Conservation (phyloP, 92 coral and sea anemone species). For the Epizoanthus illoricatus region DNA sequence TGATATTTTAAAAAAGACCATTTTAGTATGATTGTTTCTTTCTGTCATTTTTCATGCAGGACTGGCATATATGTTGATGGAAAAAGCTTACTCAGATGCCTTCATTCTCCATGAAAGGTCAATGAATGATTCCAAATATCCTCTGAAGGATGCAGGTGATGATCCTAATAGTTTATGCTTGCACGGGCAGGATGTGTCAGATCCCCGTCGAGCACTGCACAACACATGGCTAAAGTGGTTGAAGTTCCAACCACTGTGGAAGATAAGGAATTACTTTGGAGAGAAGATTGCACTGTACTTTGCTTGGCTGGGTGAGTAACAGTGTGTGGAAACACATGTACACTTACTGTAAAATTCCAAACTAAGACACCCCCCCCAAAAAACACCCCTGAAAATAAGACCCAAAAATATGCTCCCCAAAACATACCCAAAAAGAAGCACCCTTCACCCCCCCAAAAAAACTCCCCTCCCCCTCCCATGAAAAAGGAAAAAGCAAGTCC, state of each 20-base stretch:
- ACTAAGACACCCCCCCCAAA: neutral
- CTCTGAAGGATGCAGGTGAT: slow-evolving; percentile 64
- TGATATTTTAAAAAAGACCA: neutral
- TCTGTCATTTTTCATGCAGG: slow-evolving; percentile 47
- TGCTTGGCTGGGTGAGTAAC: slow-evolving; percentile 87
- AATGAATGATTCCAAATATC: slow-evolving; percentile 63
- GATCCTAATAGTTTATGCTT: slow-evolving; percentile 55
- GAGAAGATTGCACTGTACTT: slow-evolving; percentile 94
- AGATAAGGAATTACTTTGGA: slow-evolving; percentile 94
- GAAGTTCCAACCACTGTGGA: slow-evolving; percentile 95
- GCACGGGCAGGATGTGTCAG: slow-evolving; percentile 74
- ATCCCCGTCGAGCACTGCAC: slow-evolving; percentile 79
- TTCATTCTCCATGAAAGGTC: slow-evolving; percentile 86
- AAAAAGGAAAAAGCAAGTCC: too few species aligned
- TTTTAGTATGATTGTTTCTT: neutral
- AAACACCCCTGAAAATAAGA: neutral
- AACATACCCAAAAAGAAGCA: too few species aligned
- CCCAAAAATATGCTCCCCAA: too few species aligned
- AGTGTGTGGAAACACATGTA: too few species aligned
- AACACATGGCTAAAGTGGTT: slow-evolving; percentile 84
- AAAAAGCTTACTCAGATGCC: slow-evolving; percentile 85
- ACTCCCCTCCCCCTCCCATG: too few species aligned
- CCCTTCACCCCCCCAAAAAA: too few species aligned
- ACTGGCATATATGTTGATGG: slow-evolving; percentile 84
- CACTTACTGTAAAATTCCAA: neutral